phyloP scores from a whole-genome alignment of 1,140 invertebrate genomes.

The Aphis craccivora region DNA sequence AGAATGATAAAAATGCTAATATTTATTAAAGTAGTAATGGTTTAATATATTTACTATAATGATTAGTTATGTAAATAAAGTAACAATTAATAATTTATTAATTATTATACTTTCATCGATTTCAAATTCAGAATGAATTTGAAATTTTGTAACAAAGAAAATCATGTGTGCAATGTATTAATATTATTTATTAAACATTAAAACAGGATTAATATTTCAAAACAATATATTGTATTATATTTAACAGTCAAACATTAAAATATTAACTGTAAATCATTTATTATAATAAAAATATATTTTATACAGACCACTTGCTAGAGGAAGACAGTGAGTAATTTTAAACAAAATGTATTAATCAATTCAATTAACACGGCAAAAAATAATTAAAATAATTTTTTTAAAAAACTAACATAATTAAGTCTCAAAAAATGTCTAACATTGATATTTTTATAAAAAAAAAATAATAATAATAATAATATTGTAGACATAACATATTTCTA shows the following conservation, averaged over 20 bases:
- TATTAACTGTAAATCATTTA: neutral
- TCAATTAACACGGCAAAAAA: constrained; percentile 1
- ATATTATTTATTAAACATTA: neutral
- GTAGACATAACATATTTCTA: neutral
- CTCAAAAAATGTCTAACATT: constrained; percentile 37
- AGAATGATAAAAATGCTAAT: neutral
- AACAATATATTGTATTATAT: neutral
- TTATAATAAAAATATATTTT: neutral
- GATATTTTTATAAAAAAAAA: constrained; percentile 15
- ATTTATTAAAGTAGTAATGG: neutral
- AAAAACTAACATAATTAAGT: constrained; percentile 28
- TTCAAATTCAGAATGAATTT: no score
- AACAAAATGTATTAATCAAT: neutral
- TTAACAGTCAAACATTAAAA: constrained; percentile 36
- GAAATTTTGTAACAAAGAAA: no score
- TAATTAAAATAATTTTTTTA: neutral
- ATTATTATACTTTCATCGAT: no score
- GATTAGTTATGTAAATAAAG: no score
- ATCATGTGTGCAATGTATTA: no score
- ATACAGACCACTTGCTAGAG: neutral
- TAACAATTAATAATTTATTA: no score
- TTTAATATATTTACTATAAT: neutral
- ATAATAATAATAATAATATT: neutral
- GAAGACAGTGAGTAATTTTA: constrained; percentile 7
- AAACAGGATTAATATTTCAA: neutral